Conservation (phyloP, 2,797 vertebrate genomes). For the Thamnophis elegans region DNA sequence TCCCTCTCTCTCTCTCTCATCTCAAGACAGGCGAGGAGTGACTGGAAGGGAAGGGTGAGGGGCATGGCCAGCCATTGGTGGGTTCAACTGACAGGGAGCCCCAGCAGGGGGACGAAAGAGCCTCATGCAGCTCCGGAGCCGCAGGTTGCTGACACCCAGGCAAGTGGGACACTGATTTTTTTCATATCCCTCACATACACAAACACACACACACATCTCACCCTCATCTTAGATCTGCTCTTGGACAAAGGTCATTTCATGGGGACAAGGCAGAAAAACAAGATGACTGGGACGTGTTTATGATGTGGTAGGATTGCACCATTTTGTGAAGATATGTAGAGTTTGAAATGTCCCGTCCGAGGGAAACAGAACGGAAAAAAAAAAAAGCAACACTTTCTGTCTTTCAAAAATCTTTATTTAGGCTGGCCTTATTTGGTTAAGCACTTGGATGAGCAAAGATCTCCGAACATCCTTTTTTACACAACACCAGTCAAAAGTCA, state of each 20-base stretch:
- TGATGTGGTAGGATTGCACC: not conserved
- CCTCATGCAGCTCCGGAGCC: too few species aligned
- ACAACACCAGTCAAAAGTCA: not conserved
- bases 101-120: too few species aligned
- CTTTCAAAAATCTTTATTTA: not conserved
- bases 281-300: not conserved
- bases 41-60: too few species aligned
- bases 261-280: not conserved
- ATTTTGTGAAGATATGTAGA: not conserved
- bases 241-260: not conserved
- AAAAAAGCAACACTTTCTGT: not conserved
- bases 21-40: too few species aligned
- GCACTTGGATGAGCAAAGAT: not conserved
- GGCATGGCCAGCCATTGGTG: too few species aligned
- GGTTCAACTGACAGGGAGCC: too few species aligned
- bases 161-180: not conserved
- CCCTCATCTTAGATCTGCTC: not conserved
- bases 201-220: not conserved
- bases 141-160: too few species aligned
- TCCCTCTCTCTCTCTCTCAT: too few species aligned
- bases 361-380: not conserved
- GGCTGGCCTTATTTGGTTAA: not conserved
- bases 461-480: not conserved
- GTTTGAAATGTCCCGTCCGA: not conserved
- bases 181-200: not conserved